Percentiles rank a stretch among this genome's conserved stretches.
Conservation (phyloP, 1,140 invertebrate genomes). For the Elymnias hypermnestra region DNA sequence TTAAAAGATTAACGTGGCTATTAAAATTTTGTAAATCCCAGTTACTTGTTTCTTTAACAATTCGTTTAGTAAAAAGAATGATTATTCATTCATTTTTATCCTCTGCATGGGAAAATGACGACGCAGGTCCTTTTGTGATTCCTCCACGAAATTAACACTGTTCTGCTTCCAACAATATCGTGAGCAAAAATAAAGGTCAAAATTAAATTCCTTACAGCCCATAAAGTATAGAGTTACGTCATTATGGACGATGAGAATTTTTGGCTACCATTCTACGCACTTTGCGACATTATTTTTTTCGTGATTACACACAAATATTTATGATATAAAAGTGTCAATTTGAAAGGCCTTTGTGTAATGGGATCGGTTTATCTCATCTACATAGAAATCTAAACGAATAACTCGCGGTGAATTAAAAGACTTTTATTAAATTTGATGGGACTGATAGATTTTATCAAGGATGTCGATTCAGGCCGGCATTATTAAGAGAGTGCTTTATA, state of each 20-base stretch:
- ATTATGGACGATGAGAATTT: constrained; percentile 41
- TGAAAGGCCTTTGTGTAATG: constrained; percentile 16
- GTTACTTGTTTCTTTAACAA: neutral
- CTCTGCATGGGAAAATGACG: neutral
- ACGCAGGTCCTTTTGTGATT: constrained; percentile 1
- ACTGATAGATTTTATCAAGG: no score
- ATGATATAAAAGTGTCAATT: constrained; percentile 18
- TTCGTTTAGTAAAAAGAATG: neutral
- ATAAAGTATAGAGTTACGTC: constrained; percentile 67
- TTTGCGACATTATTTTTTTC: constrained; percentile 5
- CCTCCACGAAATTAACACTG: constrained; percentile 9
- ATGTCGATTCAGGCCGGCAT: no score
- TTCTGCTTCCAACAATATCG: constrained; percentile 15
- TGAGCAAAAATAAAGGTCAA: constrained; percentile 56
- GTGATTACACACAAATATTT: constrained; percentile 8
- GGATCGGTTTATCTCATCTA: constrained; percentile 7
- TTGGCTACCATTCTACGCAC: constrained; percentile 22
- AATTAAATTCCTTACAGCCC: constrained; percentile 56
- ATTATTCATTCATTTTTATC: neutral
- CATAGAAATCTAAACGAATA: neutral
- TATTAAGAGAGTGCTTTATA: no score
- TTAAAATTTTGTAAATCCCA: no score
- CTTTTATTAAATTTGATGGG: neutral
- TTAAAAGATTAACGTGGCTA: no score
- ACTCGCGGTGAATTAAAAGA: neutral